phyloP scores from a whole-genome alignment of 2,797 vertebrate genomes.

The Amblyraja radiata region DNA sequence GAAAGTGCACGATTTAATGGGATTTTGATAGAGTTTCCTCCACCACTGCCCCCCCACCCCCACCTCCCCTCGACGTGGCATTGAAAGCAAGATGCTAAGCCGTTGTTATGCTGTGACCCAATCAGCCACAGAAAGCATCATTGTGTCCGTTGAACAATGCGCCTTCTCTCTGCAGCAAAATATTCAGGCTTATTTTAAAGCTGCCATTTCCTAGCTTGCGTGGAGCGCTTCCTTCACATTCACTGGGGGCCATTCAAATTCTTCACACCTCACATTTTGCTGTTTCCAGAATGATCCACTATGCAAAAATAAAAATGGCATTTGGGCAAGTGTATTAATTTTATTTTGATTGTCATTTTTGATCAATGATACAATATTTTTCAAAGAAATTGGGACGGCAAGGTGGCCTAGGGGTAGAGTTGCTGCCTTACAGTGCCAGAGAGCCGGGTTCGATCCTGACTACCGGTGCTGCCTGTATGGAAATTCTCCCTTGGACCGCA shows the following conservation, averaged over 20 bases:
- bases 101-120: not conserved
- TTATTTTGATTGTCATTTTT: not conserved
- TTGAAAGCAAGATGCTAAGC: not conserved
- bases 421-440: no score
- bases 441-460: no score
- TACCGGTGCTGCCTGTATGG: no score
- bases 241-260: not conserved
- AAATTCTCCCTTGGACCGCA: no score
- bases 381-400: no score
- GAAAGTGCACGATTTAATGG: not conserved
- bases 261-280: not conserved
- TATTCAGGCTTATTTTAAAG: not conserved
- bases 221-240: not conserved
- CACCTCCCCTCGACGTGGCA: not conserved
- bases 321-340: not conserved
- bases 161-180: not conserved
- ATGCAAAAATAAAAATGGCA: not conserved
- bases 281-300: not conserved
- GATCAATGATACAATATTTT: not conserved
- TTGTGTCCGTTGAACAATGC: not conserved
- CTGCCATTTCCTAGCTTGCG: not conserved
- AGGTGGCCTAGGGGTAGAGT: no score
- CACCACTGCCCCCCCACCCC: no score
- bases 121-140: not conserved
- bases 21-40: not conserved